A percentile compares a stretch with the other conserved stretches of the same genome.
phyloP scores from a whole-genome alignment of 2,888 invertebrate genomes.

The Zygogramma bicolorata region DNA sequence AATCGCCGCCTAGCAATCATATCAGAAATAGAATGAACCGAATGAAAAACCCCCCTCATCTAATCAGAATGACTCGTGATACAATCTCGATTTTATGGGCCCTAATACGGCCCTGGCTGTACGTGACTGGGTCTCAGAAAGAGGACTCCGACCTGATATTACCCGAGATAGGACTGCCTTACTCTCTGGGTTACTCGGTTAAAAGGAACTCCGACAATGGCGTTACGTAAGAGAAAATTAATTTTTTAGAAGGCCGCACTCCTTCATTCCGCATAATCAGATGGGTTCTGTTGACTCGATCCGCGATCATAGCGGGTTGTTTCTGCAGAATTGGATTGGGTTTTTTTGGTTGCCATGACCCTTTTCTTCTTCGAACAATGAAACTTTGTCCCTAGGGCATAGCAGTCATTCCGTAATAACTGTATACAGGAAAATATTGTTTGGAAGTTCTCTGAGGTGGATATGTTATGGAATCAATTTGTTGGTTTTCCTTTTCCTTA shows the following conservation, averaged over 20 bases:
- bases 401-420: not conserved
- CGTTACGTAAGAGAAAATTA: constrained; percentile 37
- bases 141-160: constrained; percentile 32
- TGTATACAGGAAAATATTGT: too few species aligned
- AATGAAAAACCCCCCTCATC: constrained; percentile 15
- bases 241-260: constrained; percentile 28
- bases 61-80: constrained; percentile 25
- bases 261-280: constrained; percentile 32
- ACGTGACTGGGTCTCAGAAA: constrained; percentile 30
- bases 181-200: constrained; percentile 33
- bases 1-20: not conserved
- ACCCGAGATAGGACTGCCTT: constrained; percentile 23
- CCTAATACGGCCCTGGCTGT: constrained; percentile 27
- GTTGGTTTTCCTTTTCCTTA: too few species aligned
- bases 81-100: constrained; percentile 21
- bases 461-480: too few species aligned
- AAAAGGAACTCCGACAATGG: constrained; percentile 18
- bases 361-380: not conserved
- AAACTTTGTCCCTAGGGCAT: not conserved
- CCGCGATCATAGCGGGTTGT: constrained; percentile 21
- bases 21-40: constrained; percentile 6
- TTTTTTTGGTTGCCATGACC: not conserved
- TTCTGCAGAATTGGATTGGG: constrained; percentile 12
- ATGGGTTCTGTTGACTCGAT: constrained; percentile 29
- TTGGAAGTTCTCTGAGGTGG: too few species aligned